phyloP scores from a whole-genome alignment of 1,140 invertebrate species.

The Heliothis virescens region DNA sequence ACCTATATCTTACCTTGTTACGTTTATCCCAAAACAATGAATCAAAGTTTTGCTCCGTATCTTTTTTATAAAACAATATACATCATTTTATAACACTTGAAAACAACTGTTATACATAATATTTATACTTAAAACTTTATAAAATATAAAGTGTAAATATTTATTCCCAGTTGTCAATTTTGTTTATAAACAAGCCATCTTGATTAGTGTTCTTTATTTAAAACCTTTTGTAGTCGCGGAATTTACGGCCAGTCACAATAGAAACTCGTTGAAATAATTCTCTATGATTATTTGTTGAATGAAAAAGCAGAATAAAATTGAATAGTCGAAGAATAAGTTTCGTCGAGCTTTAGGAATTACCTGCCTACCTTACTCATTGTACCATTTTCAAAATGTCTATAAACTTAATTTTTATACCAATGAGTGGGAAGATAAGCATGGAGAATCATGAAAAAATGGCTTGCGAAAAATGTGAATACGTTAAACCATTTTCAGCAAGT shows the following conservation, averaged over 20 bases:
- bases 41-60: not conserved
- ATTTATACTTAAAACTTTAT: conserved; percentile 13
- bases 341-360: no score
- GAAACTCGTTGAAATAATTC: not conserved
- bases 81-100: not conserved
- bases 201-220: not conserved
- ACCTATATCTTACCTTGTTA: not conserved
- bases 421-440: no score
- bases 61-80: conserved; percentile 5
- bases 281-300: no score
- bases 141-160: conserved; percentile 8
- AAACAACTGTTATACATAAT: not conserved
- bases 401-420: no score
- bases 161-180: not conserved
- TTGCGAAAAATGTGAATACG: no score
- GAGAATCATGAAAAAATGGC: no score
- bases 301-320: no score
- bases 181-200: not conserved
- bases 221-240: not conserved
- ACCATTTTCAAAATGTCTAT: no score
- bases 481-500: no score
- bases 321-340: no score
- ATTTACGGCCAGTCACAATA: not conserved
- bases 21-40: not conserved
- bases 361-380: no score